A percentile compares a stretch with the other conserved stretches of the same genome.
Conservation (phyloP, 2,888 invertebrate species). For the Petrolisthes cinctipes region DNA sequence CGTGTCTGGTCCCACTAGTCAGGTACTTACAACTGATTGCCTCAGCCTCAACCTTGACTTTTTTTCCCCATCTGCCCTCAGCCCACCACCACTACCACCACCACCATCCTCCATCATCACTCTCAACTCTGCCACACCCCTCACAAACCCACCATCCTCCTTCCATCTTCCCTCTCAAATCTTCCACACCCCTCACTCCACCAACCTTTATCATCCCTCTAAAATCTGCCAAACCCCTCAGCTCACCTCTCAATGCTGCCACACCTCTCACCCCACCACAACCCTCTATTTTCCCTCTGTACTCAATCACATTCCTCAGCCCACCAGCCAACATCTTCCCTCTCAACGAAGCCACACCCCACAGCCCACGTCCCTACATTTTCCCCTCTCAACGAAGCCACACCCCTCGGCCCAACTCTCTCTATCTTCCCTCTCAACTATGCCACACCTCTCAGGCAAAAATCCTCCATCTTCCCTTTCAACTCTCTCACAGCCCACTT, state of each 20-base stretch:
- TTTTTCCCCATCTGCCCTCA: neutral
- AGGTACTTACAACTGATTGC: conserved; percentile 13
- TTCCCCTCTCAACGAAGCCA: neutral
- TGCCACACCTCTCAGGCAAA: neutral
- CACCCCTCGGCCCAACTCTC: neutral
- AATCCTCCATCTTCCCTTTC: neutral
- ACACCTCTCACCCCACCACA: neutral
- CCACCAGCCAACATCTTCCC: neutral
- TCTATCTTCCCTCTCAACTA: neutral
- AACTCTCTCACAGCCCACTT: neutral
- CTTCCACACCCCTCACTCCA: neutral
- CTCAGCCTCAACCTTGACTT: neutral
- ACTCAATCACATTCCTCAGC: neutral
- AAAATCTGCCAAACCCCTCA: neutral
- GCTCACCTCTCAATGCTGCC: neutral
- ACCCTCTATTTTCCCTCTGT: neutral
- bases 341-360: neutral
- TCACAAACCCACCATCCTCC: neutral
- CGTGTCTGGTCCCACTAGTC: conserved; percentile 12
- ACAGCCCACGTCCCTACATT: neutral
- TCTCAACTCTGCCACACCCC: neutral
- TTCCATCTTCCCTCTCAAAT: neutral
- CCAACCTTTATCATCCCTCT: neutral
- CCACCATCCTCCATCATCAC: neutral
- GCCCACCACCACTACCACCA: neutral